phyloP scores from a whole-genome alignment of 2,888 invertebrate species.

The Cephus rjabovi region DNA sequence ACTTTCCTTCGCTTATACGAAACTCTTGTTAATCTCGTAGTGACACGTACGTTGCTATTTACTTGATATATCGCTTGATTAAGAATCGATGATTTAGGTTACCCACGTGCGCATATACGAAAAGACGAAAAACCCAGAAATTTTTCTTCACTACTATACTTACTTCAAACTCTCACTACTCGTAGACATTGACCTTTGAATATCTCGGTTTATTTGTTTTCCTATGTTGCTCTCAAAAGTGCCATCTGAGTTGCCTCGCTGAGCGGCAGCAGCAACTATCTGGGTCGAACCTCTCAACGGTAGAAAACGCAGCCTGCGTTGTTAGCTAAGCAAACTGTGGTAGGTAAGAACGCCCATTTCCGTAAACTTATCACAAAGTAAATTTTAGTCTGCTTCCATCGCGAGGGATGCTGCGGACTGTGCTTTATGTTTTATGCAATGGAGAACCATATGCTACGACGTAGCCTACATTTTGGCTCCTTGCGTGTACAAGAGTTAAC shows the following conservation, averaged over 20 bases:
- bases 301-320: constrained; percentile 13
- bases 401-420: neutral
- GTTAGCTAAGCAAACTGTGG: constrained; percentile 20
- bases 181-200: neutral
- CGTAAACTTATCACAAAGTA: constrained; percentile 18
- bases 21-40: neutral
- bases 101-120: neutral
- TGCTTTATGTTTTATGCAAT: neutral
- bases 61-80: neutral
- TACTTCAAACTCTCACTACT: neutral
- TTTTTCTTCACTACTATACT: neutral
- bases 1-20: too few relatives aligned
- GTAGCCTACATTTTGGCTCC: neutral
- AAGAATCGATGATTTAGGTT: neutral
- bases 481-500: neutral
- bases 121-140: neutral
- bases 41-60: neutral
- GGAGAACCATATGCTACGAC: neutral
- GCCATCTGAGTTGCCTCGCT: neutral
- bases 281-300: constrained; percentile 17
- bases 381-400: neutral
- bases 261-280: constrained; percentile 4
- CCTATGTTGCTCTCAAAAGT: neutral
- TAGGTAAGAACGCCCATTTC: constrained; percentile 10
- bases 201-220: neutral